phyloP scores from a whole-genome alignment of 2,797 vertebrate genomes.

The Sternotherus odoratus region DNA sequence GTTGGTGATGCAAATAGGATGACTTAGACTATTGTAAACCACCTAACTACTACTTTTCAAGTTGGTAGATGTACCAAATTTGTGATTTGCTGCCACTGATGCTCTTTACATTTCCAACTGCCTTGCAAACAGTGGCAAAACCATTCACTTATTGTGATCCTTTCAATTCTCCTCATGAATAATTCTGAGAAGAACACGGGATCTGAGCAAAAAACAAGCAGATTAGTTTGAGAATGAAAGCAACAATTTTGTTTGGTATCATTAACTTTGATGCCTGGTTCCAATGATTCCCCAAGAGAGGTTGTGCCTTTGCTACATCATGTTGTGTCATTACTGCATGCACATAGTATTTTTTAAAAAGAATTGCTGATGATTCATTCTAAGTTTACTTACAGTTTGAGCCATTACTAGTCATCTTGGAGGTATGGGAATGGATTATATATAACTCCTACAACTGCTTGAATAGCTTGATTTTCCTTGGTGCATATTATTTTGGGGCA shows the following conservation, averaged over 20 bases:
- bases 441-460: background rate
- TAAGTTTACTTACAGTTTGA: background rate
- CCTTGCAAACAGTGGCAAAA: slow-evolving; percentile 19
- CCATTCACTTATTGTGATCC: background rate
- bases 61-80: slow-evolving; percentile 4
- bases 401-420: background rate
- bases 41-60: slow-evolving; percentile 48
- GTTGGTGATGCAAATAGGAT: background rate
- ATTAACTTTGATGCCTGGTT: background rate
- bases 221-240: slow-evolving; percentile 12
- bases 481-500: background rate
- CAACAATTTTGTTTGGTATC: background rate
- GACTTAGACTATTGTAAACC: slow-evolving; percentile 4
- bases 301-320: background rate
- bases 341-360: too few relatives aligned
- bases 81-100: slow-evolving; percentile 22
- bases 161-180: slow-evolving; percentile 12
- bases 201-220: slow-evolving; percentile 27
- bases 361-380: too few relatives aligned
- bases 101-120: slow-evolving; percentile 20
- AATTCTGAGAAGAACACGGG: slow-evolving; percentile 17
- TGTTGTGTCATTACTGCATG: background rate
- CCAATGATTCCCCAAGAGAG: background rate
- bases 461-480: background rate
- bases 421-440: background rate